Percentiles rank a stretch among this genome's conserved stretches.
phyloP scores from a whole-genome alignment of 1,140 invertebrate species.

The Hycleus cichorii region DNA sequence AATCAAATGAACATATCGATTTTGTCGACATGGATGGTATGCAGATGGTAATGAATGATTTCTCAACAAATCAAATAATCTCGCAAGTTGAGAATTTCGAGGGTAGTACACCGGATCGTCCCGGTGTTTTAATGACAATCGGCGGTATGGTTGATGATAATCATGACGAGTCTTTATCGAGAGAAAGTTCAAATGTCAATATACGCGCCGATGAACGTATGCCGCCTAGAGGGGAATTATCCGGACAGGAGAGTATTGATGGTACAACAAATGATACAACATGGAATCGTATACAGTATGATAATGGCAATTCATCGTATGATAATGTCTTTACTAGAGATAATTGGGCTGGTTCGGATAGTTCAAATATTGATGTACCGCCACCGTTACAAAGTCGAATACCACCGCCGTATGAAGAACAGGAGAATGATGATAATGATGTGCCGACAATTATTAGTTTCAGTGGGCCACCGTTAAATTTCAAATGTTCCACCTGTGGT shows the following conservation, averaged over 20 bases:
- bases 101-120: conserved; percentile 18
- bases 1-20: conserved; percentile 29
- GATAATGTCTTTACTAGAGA: conserved; percentile 61
- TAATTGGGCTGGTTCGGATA: conserved; percentile 58
- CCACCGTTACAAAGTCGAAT: conserved; percentile 18
- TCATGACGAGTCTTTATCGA: conserved; percentile 47
- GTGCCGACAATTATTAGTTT: conserved; percentile 28
- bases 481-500: conserved; percentile 53
- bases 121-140: conserved; percentile 33
- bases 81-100: conserved; percentile 34
- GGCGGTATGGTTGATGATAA: conserved; percentile 23
- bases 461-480: conserved; percentile 33
- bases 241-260: conserved; percentile 74
- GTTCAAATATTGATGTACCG: conserved; percentile 51
- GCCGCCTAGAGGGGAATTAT: conserved; percentile 73
- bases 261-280: conserved; percentile 32
- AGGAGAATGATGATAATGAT: conserved; percentile 24
- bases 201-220: conserved; percentile 77
- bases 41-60: conserved; percentile 33
- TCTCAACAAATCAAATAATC: conserved; percentile 25
- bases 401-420: conserved; percentile 5
- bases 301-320: conserved; percentile 45
- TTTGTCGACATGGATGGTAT: conserved; percentile 35
- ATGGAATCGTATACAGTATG: conserved; percentile 35
- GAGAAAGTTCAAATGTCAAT: conserved; percentile 61